Percentiles rank a stretch among this genome's conserved stretches.
phyloP scores from a whole-genome alignment of 2,888 invertebrate species.

The Volucella inanis region DNA sequence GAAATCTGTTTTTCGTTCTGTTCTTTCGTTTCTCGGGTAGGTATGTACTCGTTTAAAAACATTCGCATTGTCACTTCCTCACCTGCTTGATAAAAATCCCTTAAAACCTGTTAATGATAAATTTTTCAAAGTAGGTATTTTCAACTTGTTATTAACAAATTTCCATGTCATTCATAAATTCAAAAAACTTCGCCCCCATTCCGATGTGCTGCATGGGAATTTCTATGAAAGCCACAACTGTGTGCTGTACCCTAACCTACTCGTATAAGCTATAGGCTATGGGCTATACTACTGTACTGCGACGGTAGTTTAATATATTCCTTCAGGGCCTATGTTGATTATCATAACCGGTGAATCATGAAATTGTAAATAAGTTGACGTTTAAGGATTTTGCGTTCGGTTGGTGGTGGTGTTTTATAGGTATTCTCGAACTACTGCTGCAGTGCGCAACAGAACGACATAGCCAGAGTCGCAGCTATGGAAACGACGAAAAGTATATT shows the following conservation, averaged over 20 bases:
- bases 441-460: neutral
- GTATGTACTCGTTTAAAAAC: neutral
- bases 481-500: neutral
- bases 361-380: conserved; percentile 66
- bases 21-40: neutral
- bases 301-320: conserved; percentile 31
- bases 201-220: conserved; percentile 30
- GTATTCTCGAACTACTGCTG: neutral
- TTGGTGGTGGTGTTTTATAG: neutral
- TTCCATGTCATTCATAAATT: conserved; percentile 41
- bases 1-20: no score
- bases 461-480: neutral
- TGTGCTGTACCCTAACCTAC: no score
- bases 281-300: no score
- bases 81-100: neutral
- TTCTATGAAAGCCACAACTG: neutral
- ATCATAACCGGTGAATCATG: conserved; percentile 73
- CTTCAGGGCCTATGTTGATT: conserved; percentile 46
- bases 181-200: conserved; percentile 1
- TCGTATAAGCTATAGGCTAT: no score
- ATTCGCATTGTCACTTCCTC: neutral
- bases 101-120: conserved; percentile 8
- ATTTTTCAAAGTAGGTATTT: neutral
- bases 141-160: conserved; percentile 12
- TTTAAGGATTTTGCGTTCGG: conserved; percentile 46